Base-by-base conservation (phyloP, 1,140 invertebrate species). In the Drosophila prosaltans region DNA sequence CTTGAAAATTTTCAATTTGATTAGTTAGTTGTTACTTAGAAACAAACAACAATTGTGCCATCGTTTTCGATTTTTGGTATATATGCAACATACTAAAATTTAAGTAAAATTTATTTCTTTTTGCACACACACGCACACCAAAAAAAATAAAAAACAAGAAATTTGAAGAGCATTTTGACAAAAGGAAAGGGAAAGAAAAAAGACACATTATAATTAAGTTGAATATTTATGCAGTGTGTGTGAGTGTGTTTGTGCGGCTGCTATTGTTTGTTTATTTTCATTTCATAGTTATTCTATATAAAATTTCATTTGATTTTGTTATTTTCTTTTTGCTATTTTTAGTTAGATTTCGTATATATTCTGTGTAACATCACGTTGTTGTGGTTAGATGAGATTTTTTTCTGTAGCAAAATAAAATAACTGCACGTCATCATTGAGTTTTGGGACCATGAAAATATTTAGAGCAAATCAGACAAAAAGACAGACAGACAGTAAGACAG, bases 171-270 rank as follows among this genome's bases (percentile, higher is more conserved):
- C 4, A 30, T 62, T 62, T 45, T 36, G 28, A 21, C 39, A 57
- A 57, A 28, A 4, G 58, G n/a, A 21, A 59, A n/a, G 16, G 32
- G 4, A 30, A 2, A 36, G 6, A 36, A 21, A 60, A 5, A 9
- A 2, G 9, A 39, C 24, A 74, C 43, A 66, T 65, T 80, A 59
- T 60, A 65, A 79, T 79, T 80, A 74, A 80, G 62, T 74, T 74
- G n/a, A 66, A 58, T 45, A 54, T 54, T 62, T 40, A 40, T 41
- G 21, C 2, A 16, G 21, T 39, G 3, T 58, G 30, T 58, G 30
- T 24, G 57, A 16, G 10, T 10, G 55, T 36, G 51, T 30, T 11
- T 54, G 48, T 1, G 2, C 32, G 9, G n/a, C 55, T 21, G 36
- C 39, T 59, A 32, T 45, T 65, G 41, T 63, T 51, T 26, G 2